These are phyloP conservation scores for Pomatorhinus ruficollis DNA, from an alignment of 2,113 vertebrate genomes.

Conservation along the genomic window DNA sequence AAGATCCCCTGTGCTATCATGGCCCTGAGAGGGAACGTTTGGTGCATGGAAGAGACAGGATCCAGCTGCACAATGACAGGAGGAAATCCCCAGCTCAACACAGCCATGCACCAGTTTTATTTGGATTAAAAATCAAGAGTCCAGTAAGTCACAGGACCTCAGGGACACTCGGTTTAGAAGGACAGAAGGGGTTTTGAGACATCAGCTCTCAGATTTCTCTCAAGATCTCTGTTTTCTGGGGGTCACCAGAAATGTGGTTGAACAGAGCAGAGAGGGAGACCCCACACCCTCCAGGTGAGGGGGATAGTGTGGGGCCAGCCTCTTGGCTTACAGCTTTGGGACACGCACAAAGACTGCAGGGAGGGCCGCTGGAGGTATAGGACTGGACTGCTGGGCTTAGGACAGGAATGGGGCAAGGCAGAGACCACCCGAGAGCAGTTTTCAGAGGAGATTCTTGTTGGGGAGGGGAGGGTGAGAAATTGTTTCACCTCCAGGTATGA, in stretches of 20 bases:
- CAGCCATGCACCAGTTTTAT: neutral
- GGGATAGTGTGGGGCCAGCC: too few species aligned
- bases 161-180: neutral
- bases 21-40: rapidly evolving
- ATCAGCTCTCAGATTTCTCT: neutral
- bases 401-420: neutral
- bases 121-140: neutral
- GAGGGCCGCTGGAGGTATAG: neutral
- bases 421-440: neutral
- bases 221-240: rapidly evolving
- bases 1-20: neutral
- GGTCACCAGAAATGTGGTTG: neutral
- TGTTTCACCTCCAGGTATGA: neutral
- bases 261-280: neutral
- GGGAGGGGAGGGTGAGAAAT: neutral
- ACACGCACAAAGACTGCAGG: neutral
- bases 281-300: rapidly evolving
- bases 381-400: neutral
- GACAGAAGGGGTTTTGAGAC: neutral
- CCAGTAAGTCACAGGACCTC: neutral
- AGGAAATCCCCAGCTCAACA: neutral
- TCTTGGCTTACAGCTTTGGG: neutral
- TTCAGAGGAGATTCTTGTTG: neutral
- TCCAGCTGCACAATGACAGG: neutral
- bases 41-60: neutral